Percentiles rank a stretch among this genome's conserved stretches.
Evolutionary conservation across 2,113 vertebrate species (phyloP).

Genomic region (Saimiri boliviensis): DNA sequence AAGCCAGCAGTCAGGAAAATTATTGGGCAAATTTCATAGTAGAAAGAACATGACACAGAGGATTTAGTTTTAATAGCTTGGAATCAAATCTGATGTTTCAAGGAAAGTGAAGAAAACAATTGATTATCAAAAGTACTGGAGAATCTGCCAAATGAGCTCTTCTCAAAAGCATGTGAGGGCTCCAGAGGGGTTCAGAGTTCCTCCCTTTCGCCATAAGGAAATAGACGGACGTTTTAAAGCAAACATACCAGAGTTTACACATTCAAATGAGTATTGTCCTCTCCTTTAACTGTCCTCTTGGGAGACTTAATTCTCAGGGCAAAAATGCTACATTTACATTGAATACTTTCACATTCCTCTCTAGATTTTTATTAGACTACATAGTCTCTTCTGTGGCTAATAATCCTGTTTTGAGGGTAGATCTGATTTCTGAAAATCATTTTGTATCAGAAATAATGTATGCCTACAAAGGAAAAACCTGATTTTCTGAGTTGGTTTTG

Average conservation of each 20-base stretch:
- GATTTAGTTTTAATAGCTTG: conserved; percentile 10
- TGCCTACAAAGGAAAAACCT: not conserved
- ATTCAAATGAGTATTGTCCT: conserved; percentile 8
- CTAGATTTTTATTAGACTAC: conserved; percentile 1
- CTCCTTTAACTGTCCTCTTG: not conserved
- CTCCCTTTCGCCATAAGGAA: conserved; percentile 40
- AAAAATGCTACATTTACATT: not conserved
- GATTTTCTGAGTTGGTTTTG: not conserved
- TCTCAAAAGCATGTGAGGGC: not conserved
- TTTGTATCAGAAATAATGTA: not conserved
- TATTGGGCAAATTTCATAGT: not conserved
- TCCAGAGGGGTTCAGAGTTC: not conserved
- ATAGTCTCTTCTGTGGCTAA: not conserved
- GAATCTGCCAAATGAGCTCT: not conserved
- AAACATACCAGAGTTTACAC: conserved; percentile 38
- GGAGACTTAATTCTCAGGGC: not conserved
- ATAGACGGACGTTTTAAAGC: not conserved
- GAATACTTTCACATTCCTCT: not conserved
- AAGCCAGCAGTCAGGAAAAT: conserved; percentile 36
- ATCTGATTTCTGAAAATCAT: conserved; percentile 16
- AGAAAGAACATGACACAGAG: conserved; percentile 36
- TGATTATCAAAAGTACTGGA: not conserved
- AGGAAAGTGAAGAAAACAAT: not conserved
- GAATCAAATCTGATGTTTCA: conserved; percentile 38
- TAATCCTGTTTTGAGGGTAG: not conserved